Evolutionary conservation across 2,888 invertebrate species (phyloP).

Genomic region (Phortica magna): DNA sequence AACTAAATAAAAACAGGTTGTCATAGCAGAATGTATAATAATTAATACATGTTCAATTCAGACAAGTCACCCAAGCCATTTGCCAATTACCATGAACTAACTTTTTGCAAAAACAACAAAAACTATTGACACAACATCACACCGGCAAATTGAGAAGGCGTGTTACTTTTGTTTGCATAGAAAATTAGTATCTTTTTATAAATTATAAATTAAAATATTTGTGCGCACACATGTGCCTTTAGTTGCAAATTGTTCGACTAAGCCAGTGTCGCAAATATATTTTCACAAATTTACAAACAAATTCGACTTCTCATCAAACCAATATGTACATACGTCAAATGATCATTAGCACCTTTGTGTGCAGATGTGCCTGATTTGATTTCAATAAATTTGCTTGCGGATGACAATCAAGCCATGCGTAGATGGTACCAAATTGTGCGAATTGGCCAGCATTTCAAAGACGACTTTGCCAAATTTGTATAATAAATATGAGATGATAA

Average conservation of each 20-base stretch:
- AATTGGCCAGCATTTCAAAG: background rate
- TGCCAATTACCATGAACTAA: background rate
- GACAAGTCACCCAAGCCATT: background rate
- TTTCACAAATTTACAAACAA: background rate
- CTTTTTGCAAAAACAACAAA: background rate
- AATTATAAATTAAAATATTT: conserved; percentile 3
- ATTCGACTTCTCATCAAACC: background rate
- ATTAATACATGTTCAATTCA: background rate
- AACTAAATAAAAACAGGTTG: background rate
- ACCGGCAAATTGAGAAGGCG: background rate
- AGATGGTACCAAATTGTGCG: background rate
- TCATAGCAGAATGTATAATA: background rate
- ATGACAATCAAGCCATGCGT: background rate
- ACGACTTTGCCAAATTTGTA: background rate
- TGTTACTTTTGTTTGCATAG: background rate
- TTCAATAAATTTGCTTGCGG: background rate
- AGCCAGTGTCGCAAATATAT: background rate
- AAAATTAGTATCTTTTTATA: background rate
- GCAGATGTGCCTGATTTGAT: background rate
- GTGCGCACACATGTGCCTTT: background rate
- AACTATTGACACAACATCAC: background rate
- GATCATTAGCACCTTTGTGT: conserved; percentile 6
- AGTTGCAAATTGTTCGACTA: background rate
- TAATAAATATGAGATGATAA: too few species aligned
- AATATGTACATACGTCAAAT: background rate